Base-by-base conservation (phyloP, 2,113 vertebrate species). In the Oncorhynchus mykiss region DNA sequence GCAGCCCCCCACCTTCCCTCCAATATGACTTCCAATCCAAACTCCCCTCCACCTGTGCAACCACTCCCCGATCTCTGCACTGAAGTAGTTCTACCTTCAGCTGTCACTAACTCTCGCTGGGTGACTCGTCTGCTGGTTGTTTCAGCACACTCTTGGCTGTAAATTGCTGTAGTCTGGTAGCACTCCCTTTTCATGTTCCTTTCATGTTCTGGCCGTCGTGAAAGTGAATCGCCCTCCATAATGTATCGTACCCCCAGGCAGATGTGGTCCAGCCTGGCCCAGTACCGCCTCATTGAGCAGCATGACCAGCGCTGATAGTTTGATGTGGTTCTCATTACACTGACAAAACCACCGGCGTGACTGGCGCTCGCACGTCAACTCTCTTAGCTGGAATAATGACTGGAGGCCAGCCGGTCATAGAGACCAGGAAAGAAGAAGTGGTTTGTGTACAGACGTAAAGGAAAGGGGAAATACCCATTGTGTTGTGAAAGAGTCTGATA, bases 121-220 rank as follows among this genome's bases (percentile, higher is more conserved):
- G 80, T 91, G 89, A 91, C 84, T 92, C 92, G 91, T 87, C 83
- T 87, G 84, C 85, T 73, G 85, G 79, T 89, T 86, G 84, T 92
- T 91, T 88, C 74, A 82, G 73, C 64, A 76, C 70, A 60, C 68
- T 88, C 68, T 79, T 79, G 79, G 84, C 14, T 85, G 79, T 91
- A 90, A 45, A 89, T 88, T 87, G 85, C 85, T 78, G 80, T 87
- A 86, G 83, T 89, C 88, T 91, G 90, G 86, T 89, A 88, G 86
- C 81, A 59, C 54, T 78, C 57, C 67, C 51, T 82, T 86, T 90
- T 84, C 73, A 78, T 87, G 85, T 87, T 78, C 67, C 86, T 91
- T 91, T 92, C 80, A 89, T 91, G 90, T 88, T 87, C 80, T 80
- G 79, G 80, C 76, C 60, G 13, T 78, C 69, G 81, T 85, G 87